Base-by-base conservation (phyloP, 2,113 vertebrate species). In the Sapayoa aenigma region DNA sequence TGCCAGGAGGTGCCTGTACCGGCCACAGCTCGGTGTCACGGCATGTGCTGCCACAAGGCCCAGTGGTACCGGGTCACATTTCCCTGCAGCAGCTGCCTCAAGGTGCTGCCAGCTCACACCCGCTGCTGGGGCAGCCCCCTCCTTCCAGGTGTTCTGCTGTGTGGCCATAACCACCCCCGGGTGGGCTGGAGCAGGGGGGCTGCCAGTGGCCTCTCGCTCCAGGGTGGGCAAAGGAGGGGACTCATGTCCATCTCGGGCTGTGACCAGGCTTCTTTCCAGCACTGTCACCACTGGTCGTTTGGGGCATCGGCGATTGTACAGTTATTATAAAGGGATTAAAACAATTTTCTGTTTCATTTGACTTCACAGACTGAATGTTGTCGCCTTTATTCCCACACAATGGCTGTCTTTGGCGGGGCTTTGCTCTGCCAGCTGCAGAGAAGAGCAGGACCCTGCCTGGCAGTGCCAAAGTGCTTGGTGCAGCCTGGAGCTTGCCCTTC, bases 321-420 rank as follows among this genome's bases (percentile, higher is more conserved):
- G 86, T 79, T 87, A 39, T 84, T 95, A 76, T 83, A 76, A 92
- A 94, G 91, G 96, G 97, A 97, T 98, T 98, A 97, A 94, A 94
- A 68, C 72, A 81, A 95, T 98, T 98, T 97, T 98, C 97, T 97
- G 82, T 96, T 96, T 94, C 93, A 79, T 96, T 97, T 94, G 94
- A 93, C 71, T 66, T 94, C 96, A 94, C 95, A 82, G 89, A 41
- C 90, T 53, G 63, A 93, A 76, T 66, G 90, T 95, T 96, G 96
- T 95, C 50, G 41, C 96, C 96, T 96, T 96, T 94, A 96, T 97
- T 97, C 96, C 47, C 74, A 49, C 91, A 97, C 97, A 96, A 96
- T 94, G 87, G 91, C 94, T 31, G 79, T 90, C 8, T 9, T 89
- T 62, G 92, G 77, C 9, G 4, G 81, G 67, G 87, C 41, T 87